A percentile compares a stretch with the other conserved stretches of the same genome.
phyloP scores from a whole-genome alignment of 35 echinoderm and acorn worm species.

The Amphiura filiformis region DNA sequence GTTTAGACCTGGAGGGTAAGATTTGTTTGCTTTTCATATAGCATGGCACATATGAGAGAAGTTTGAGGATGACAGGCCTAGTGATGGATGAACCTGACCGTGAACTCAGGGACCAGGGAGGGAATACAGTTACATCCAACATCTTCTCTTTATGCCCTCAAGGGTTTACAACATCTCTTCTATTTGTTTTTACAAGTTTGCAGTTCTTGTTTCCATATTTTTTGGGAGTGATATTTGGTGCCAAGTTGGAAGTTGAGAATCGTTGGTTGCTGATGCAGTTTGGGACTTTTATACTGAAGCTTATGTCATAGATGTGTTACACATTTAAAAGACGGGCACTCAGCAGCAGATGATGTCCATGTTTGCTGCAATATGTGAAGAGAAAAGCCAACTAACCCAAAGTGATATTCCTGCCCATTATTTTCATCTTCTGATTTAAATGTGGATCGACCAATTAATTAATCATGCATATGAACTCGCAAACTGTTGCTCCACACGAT shows the following conservation, averaged over 20 bases:
- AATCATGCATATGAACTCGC: too few relatives aligned
- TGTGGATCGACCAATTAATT: too few relatives aligned
- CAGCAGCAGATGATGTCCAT: too few relatives aligned
- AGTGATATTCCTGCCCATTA: too few relatives aligned
- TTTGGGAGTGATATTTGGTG: not conserved
- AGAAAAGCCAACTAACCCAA: too few relatives aligned
- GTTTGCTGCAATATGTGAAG: too few relatives aligned
- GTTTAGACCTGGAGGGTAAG: not conserved
- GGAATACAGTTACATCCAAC: not conserved
- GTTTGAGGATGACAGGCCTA: not conserved
- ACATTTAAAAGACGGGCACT: too few relatives aligned
- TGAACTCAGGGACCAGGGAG: not conserved
- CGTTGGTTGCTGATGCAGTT: not conserved
- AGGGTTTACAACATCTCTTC: not conserved
- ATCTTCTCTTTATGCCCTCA: not conserved
- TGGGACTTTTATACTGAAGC: too few relatives aligned
- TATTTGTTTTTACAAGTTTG: not conserved
- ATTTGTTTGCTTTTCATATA: not conserved
- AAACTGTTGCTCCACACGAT: too few relatives aligned
- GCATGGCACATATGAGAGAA: not conserved
- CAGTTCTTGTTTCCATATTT: not conserved
- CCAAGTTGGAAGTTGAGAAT: not conserved
- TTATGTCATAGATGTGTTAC: too few relatives aligned
- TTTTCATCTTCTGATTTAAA: too few relatives aligned
- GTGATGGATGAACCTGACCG: not conserved